These are phyloP conservation scores for Darevskia nairensis DNA, from an alignment of 2,797 vertebrate species.

Conservation along the genomic window DNA sequence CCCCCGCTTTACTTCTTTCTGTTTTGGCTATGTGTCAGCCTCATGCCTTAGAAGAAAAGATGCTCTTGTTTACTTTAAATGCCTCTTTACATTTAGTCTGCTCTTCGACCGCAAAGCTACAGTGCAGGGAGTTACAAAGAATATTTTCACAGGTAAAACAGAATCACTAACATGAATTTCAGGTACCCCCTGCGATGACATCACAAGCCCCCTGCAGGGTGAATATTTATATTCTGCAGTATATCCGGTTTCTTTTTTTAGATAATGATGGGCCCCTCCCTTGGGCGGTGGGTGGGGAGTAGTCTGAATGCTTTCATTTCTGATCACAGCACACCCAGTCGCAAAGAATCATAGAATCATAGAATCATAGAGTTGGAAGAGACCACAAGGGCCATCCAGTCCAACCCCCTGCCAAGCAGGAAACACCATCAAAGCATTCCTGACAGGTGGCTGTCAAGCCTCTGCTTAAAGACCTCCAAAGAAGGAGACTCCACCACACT, in stretches of 20 bases:
- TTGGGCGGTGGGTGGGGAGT: no score
- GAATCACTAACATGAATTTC: not conserved
- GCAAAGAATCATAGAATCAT: no score
- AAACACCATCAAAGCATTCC: no score
- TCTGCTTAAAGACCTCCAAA: no score
- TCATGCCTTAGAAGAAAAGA: not conserved
- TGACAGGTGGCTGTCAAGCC: no score
- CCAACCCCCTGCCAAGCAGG: no score
- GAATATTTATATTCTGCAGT: not conserved
- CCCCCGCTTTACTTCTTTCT: not conserved
- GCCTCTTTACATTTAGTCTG: not conserved
- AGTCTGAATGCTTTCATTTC: no score
- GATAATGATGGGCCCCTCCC: not conserved
- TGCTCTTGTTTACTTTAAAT: not conserved
- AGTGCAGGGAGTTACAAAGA: not conserved
- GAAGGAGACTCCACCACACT: no score
- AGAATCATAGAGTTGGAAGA: no score
- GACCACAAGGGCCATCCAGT: no score
- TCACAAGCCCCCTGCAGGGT: not conserved
- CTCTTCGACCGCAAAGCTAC: not conserved
- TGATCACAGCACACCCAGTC: not conserved
- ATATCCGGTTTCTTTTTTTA: not conserved
- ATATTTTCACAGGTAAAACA: not conserved
- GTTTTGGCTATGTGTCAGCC: not conserved
- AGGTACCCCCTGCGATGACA: not conserved